Base-by-base conservation (phyloP, 1,140 invertebrate genomes). In the Eupeodes corollae region DNA sequence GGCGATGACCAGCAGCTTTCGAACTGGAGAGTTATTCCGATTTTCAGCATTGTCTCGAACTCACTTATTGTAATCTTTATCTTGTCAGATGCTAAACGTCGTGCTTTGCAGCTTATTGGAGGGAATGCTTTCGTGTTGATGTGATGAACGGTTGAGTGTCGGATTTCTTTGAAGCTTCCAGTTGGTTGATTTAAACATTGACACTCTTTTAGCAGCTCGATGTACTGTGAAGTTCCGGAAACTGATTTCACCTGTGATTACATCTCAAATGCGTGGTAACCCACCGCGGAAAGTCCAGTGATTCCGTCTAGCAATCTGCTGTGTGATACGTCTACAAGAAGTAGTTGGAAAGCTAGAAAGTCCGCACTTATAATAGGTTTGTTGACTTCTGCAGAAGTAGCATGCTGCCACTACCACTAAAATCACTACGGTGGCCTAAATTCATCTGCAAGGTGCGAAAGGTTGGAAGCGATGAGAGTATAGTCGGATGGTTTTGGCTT, bases 1-100 rank as follows among this genome's bases (percentile, higher is more conserved):
- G 70, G 66, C 6, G 61, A 67, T 13, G 70, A 55, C 70, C 70
- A 75, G 14, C 63, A 45, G 45, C 57, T 59, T n/a, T 56, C 56
- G 0, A 67, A 68, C 2, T 50, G 61, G 5, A 60, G 53, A 14
- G 58, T 52, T 11, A 64, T 61, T 8, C 65, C 63, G 10, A 33
- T 16, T 13, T 14, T 18, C 12, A 51, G 13, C 60, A 61, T 56
- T 2, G 34, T 15, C 5, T 60, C 52, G 50, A 66, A 60, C 46
- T 62, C 57, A 30, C 47, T 31, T 21, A 56, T 54, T 2, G 57
- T 57, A 1, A 49, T 45, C 18, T 43, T 41, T 1, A 59, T 39
- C 38, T 56, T 56, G 19, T 65, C 59, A 9, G 66, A 57, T 11
- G 55, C 41, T n/a, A 71, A 48, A 6, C 70, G 55, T 12, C 64